Base-by-base conservation (phyloP, 2,113 vertebrate genomes). In the Pipa parva region DNA sequence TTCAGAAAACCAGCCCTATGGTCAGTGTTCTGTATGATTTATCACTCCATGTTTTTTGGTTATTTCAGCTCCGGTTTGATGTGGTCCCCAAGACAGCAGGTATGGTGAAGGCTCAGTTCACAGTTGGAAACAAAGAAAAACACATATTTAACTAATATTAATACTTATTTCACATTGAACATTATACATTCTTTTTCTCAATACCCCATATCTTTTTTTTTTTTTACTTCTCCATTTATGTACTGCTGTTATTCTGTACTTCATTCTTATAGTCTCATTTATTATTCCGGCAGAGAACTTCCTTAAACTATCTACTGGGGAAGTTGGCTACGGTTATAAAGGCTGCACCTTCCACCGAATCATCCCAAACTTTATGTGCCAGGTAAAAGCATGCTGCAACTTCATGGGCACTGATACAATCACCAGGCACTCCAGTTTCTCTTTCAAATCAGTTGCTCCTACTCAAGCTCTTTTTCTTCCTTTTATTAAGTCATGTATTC, bases 271-370 rank as follows among this genome's bases (percentile, higher is more conserved):
- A 21, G 4, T 10, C 12, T 4, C 10, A 13, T 21, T 59, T 59
- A 26, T 37, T 24, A n/a, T 9, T 18, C 58, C 39, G 36, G 21
- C 42, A 68, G 65, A 68, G 17, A 68, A 68, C 58, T 68, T 68
- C 15, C 65, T 68, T 24, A 68, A 68, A 12, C 56, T 68, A 1
- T 68, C 45, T 22, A 68, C 65, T 22, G 46, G 56, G 8, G 65
- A 68, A 12, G 37, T 33, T 12, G 65, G 65, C 18, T 68, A 52
- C 29, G 65, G 65, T 7, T 68, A 68, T 46, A 68, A 68, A 25
- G 65, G 65, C 12, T 68, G 65, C 46, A 68, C 56, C 42, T 68
- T 68, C 48, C 65, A 68, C 29, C 65, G 65, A n/a, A 68, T 68
- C 46, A 68, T 68, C 65, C 56, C 56, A 17, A 59, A 18, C 29